Conservation (phyloP, 1,140 invertebrate genomes). For the Nebria ingens region DNA sequence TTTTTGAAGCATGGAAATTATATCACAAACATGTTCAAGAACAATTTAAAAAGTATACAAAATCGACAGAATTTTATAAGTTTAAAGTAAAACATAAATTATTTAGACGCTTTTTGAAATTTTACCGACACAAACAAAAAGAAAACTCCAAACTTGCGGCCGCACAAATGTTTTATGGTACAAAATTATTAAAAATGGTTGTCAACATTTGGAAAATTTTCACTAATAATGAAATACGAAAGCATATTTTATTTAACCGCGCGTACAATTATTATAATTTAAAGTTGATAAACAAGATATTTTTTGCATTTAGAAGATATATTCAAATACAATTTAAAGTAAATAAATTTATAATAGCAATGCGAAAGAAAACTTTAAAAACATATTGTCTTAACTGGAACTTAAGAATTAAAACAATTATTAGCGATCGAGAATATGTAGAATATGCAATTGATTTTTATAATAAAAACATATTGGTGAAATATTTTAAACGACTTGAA, state of each 20-base stretch:
- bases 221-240: constrained; percentile 10
- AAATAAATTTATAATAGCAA: too few species aligned
- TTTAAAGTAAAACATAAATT: constrained; percentile 14
- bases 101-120: constrained; percentile 15
- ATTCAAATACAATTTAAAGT: background rate
- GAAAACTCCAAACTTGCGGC: constrained; percentile 10
- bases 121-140: constrained; percentile 11
- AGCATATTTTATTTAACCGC: constrained; percentile 6
- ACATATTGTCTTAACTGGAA: constrained; percentile 10
- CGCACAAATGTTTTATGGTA: background rate
- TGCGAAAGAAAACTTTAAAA: background rate
- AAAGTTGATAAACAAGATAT: constrained; percentile 1
- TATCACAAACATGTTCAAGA: constrained; percentile 11
- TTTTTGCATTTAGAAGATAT: background rate
- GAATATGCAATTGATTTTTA: background rate
- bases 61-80: constrained; percentile 14
- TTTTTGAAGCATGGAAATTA: constrained; percentile 10
- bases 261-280: constrained; percentile 12
- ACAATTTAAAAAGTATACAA: constrained; percentile 6
- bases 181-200: background rate
- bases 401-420: constrained; percentile 12
- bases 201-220: background rate
- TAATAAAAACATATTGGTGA: background rate
- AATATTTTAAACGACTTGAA: constrained; percentile 7
- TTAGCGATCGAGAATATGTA: background rate